Base-by-base conservation (phyloP, 2,113 vertebrate genomes). In the Ellobius talpinus region DNA sequence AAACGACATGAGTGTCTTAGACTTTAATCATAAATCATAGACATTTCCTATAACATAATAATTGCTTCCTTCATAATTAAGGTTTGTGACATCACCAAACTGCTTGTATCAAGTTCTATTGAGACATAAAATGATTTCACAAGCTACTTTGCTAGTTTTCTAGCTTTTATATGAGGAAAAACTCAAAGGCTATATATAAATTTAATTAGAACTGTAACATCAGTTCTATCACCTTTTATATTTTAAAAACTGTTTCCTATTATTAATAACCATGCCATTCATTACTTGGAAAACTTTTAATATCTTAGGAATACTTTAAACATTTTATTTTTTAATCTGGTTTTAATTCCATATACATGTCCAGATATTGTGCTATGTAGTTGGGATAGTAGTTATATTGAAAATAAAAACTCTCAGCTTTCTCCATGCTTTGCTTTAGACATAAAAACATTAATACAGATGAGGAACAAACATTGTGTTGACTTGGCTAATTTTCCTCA, bases 191-290 rank as follows among this genome's bases (percentile, higher is more conserved):
- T 61, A 31, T 3, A 45, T 31, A 66, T 76, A 88, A 92, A 87
- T 88, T 95, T 90, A 96, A 92, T 81, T 77, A 92, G 66, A 90
- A 95, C n/a, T n/a, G n/a, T n/a, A n/a, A n/a, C n/a, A n/a, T 90
- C 36, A 79, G 84, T 58, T 86, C n/a, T 94, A 65, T 81, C 31
- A 81, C 88, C n/a, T 70, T 94, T 72, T 63, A 45, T n/a, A 92
- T 90, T 95, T 94, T 76, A 66, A 90, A 92, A 93, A 79, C 1
- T 61, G 81, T 87, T 93, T 65, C 74, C 21, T 50, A 79, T 96
- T 97, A 95, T 55, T 82, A 95, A 95, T 90, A 96, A 91, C 5
- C 5, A 88, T 5, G 3, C 85, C 12, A 61, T 93, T 87, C 78
- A 95, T 94, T 55, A 87, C 87, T 82, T 90, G 31, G 10, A 96